Evolutionary conservation across 2,797 vertebrate genomes (phyloP), one percentile per base, ranked within the genome.

Genomic region (Tympanoctomys barrerae): DNA sequence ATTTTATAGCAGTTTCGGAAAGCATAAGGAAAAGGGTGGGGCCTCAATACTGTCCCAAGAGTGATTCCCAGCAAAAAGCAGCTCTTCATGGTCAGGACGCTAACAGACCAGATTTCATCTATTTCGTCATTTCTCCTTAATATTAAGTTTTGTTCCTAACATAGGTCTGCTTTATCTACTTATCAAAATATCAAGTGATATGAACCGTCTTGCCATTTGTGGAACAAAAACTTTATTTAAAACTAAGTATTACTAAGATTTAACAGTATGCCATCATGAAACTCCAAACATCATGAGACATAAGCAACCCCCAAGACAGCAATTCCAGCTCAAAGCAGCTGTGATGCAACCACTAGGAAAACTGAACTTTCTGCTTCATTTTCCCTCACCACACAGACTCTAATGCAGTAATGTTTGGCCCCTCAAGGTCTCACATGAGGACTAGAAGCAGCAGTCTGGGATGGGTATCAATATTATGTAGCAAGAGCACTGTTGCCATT

Each of bases 331-430:
- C 39, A 33, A 42, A 49, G 22, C 1, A 9, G 14, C 42, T 39
- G 11, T 4, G 28, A 79, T 2, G 2, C 2, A 31, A 5, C 6
- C 70, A 1, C 42, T 1, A 33, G 26, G 62, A 21, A n/a, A n/a
- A 11, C 42, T 33, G 16, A 36, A 24, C 13, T 42, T 42, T 14
- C 77, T 33, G 10, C 52, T 9, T 9, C 14, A 16, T 22, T 49
- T 12, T 79, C 36, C 24, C 52, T 11, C 5, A 4, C 28, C 36
- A 21, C 0, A 5, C 1, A 66, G 73, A 71, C 2, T 19, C 46
- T 42, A 52, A 73, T 16, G 18, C 33, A 42, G 64, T 22, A 2
- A 4, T 42, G 21, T n/a, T 19, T 12, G 39, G 11, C 42, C 79
- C 46, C 46, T 62, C 28, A 57, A 52, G 54, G 24, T 78, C 59